Evolutionary conservation across 1,140 invertebrate genomes (phyloP).

Genomic region (Liolophura sinensis): DNA sequence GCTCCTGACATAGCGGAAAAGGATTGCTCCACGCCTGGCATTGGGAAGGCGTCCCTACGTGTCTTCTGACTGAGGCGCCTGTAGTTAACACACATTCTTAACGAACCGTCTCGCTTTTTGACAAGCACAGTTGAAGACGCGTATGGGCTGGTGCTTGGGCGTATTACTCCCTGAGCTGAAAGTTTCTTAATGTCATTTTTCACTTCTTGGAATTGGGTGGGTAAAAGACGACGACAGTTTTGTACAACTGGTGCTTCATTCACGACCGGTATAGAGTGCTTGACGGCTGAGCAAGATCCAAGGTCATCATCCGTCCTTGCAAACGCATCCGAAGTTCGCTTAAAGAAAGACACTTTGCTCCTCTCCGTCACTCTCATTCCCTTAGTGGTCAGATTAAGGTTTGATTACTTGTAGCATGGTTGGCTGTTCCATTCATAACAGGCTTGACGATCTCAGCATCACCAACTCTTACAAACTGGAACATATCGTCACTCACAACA

Average conservation of each 20-base stretch:
- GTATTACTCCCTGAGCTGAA: conserved; percentile 23
- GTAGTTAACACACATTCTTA: conserved; percentile 59
- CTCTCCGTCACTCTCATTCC: too few species aligned
- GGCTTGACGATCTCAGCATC: too few species aligned
- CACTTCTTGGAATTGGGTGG: conserved; percentile 10
- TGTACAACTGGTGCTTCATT: conserved; percentile 10
- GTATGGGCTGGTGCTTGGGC: conserved; percentile 4
- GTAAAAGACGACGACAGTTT: conserved; percentile 9
- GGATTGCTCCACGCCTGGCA: conserved; percentile 59
- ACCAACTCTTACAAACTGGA: too few species aligned
- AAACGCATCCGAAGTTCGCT: conserved; percentile 2
- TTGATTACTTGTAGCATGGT: too few species aligned
- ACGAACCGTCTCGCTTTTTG: conserved; percentile 14
- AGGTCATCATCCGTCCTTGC: conserved; percentile 9
- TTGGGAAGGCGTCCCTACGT: conserved; percentile 41
- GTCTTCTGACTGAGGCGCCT: conserved; percentile 56
- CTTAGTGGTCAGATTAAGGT: too few species aligned
- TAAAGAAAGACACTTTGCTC: too few species aligned
- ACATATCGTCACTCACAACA: too few species aligned
- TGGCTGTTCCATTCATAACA: too few species aligned
- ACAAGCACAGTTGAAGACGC: conserved; percentile 14
- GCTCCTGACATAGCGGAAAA: too few species aligned
- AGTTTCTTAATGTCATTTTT: conserved; percentile 16
- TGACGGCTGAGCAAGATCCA: conserved; percentile 2
- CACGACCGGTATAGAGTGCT: conserved; percentile 11